Evolutionary conservation across 1,140 invertebrate species (phyloP), one percentile per base, ranked within the genome.

Genomic region (Heterodera carotae): DNA sequence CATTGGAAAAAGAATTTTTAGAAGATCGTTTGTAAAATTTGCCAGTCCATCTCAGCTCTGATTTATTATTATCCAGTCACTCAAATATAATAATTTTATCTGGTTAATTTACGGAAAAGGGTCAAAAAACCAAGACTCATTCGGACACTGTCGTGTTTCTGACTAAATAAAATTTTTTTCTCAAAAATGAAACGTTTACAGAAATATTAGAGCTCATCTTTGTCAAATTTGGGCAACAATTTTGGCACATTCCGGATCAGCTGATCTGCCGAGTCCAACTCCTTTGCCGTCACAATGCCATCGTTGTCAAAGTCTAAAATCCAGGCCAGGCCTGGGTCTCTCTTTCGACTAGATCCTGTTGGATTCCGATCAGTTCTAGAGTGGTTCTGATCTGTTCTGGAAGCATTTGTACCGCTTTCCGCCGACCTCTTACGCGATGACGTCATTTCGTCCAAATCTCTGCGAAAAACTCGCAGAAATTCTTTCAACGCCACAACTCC

Each of bases 251-350:
- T 70, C 64, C 83, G 72, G 12, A 83, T 34, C 27, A 84, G 56
- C 36, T 75, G 68, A 64, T 83, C 81, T 22, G 81, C 81, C 15
- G 36, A 34, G 39, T 83, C 80, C 31, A 71, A 70, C 64, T 83
- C 81, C 25, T 84, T 48, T 2, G 64, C 72, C 15, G 72, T 80
- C 25, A 88, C 85, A 29, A 87, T 76, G 72, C 85, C 85, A 67
- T 87, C 85, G 73, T 88, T 88, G 79, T 87, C 56, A 43, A 87
- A 88, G 73, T 87, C 85, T 2, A 87, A 69, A 60, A 87, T 82
- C 86, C 86, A 87, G 34, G 72, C 85, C 39, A 87, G 39, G 66
- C 86, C 86, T 2, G 86, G 85, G 73, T 87, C 85, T 36, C 85
- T 70, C 60, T 81, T 80, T 34, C 82, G 25, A 25, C 80, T 75